Evolutionary conservation across 2,888 invertebrate species (phyloP), one percentile per base, ranked within the genome.

Genomic region (Drosophila paramelanica): DNA sequence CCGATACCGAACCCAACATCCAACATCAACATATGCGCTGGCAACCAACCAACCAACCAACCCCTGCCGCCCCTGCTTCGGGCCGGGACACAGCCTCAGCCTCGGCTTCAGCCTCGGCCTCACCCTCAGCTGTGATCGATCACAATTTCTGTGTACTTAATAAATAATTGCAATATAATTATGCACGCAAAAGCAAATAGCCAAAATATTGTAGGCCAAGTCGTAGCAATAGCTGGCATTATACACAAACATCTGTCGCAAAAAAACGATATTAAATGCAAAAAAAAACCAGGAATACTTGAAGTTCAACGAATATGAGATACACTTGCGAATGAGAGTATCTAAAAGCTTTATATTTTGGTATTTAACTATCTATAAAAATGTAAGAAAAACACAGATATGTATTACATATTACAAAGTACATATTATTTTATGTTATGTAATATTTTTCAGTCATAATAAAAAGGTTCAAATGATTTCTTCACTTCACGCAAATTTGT

Each of bases 161-260:
- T 86, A 89, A 79, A 89, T 87, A 87, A 87, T 87, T 87, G 90
- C 79, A 81, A 87, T 88, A 87, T 87, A 89, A 87, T 89, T 87
- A 86, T 85, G 70, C 88, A 73, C 81, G 66, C 77, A 77, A 61
- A 74, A 70, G 80, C 76, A 70, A 79, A 84, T 76, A 72, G 69
- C 73, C 77, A 52, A 85, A 88, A 80, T 72, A 77, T 64, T 74
- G 62, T 79, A 57, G 73, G 64, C 69, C 75, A 79, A 80, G 56
- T 57, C 53, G 41, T 56, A 25, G 51, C 46, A 58, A 45, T 33
- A 55, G 51, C 75, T 13, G 68, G 5, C 64, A 65, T 60, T 61
- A 73, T 61, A 65, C 47, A 36, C 77, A 69, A 85, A 89, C 86
- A 86, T 88, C 86, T 89, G 89, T 88, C 87, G 64, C 90, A 69